These are phyloP conservation scores for Drosophila mimetica DNA, from an alignment of 2,888 invertebrate species.

Conservation along the genomic window DNA sequence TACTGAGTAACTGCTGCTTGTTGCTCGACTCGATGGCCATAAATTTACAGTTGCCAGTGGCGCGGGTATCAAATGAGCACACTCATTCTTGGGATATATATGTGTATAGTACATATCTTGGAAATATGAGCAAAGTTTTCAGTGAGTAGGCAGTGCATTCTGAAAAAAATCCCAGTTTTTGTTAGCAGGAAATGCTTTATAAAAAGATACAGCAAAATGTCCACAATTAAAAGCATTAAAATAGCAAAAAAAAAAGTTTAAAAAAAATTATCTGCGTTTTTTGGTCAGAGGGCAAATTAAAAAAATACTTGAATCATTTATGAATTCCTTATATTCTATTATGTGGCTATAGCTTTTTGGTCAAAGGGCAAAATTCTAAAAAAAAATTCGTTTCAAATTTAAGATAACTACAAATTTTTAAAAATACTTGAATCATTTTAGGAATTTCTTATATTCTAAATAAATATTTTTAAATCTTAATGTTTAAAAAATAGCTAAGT, in stretches of 20 bases:
- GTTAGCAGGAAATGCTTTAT: not conserved
- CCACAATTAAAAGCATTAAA: not conserved
- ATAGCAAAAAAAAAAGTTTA: no score
- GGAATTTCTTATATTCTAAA: no score
- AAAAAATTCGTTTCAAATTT: no score
- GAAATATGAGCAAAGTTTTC: not conserved
- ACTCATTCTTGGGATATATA: constrained; percentile 14
- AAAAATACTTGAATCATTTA: no score
- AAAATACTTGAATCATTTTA: no score
- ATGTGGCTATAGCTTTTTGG: no score
- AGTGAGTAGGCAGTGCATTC: not conserved
- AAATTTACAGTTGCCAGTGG: constrained; percentile 29
- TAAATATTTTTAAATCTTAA: not conserved
- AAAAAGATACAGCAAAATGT: not conserved
- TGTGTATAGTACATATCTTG: not conserved
- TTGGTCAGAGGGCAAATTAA: no score
- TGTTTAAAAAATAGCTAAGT: no score
- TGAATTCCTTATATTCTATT: no score
- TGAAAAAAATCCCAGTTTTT: not conserved
- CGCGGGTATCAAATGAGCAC: constrained; percentile 17
- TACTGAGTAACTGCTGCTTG: constrained; percentile 41
- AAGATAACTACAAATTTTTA: no score
- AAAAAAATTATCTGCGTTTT: no score
- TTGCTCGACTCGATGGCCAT: constrained; percentile 16
- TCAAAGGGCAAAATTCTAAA: no score